Percentiles rank a stretch among this genome's conserved stretches.
These are phyloP conservation scores for Polietes domitor DNA, from an alignment of 2,888 invertebrate genomes.

Conservation along the genomic window DNA sequence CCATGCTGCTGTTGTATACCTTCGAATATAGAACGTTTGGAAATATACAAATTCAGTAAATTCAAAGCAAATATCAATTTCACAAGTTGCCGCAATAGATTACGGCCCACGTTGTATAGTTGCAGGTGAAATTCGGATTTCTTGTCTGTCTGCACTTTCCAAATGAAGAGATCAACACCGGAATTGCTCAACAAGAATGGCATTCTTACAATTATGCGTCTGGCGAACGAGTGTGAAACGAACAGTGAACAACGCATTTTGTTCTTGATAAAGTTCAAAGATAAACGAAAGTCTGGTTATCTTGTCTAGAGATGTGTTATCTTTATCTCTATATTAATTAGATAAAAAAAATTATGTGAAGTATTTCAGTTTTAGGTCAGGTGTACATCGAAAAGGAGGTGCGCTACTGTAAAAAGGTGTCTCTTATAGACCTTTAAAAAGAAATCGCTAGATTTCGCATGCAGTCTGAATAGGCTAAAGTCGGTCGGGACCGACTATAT, in stretches of 20 bases:
- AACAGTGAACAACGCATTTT: neutral
- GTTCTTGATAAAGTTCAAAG: neutral
- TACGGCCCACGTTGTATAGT: slow-evolving; percentile 24
- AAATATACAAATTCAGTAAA: slow-evolving; percentile 49
- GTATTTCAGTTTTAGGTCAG: no score
- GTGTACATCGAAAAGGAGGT: no score
- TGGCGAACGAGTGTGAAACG: neutral
- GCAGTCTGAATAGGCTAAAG: no score
- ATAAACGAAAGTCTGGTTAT: slow-evolving; percentile 1
- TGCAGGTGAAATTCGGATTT: neutral
- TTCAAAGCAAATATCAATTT: slow-evolving; percentile 53
- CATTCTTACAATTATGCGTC: slow-evolving; percentile 54
- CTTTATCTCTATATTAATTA: neutral
- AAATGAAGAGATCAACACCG: slow-evolving; percentile 55
- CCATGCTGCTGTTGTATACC: slow-evolving; percentile 59
- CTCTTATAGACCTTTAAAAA: no score
- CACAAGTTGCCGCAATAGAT: slow-evolving; percentile 27
- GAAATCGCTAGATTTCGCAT: no score
- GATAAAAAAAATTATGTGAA: neutral
- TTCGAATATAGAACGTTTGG: slow-evolving; percentile 39
- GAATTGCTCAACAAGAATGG: slow-evolving; percentile 68
- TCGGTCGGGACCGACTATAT: no score
- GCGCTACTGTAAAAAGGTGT: no score
- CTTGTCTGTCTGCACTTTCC: slow-evolving; percentile 39
- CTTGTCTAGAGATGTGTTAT: slow-evolving; percentile 11